Percentiles rank a stretch among this genome's conserved stretches.
phyloP scores from a whole-genome alignment of 2,113 vertebrate species.

The Regulus satrapa region DNA sequence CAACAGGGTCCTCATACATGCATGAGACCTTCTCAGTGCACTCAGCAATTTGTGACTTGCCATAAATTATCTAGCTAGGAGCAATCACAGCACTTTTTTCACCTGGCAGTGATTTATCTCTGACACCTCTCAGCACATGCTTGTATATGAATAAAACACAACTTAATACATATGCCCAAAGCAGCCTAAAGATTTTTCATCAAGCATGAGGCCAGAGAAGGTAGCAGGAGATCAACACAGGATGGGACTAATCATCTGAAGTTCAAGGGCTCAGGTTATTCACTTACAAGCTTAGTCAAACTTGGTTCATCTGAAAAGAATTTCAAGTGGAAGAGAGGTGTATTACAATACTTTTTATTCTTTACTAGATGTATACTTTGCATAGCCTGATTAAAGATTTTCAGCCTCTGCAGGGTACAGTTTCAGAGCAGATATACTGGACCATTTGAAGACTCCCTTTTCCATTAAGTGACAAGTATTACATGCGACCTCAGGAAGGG shows the following conservation, averaged over 20 bases:
- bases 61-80: background rate
- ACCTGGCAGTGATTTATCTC: background rate
- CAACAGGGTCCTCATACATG: fast-evolving
- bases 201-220: background rate
- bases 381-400: background rate
- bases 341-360: background rate
- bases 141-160: background rate
- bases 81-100: background rate
- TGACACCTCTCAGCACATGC: background rate
- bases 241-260: background rate
- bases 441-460: background rate
- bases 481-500: background rate
- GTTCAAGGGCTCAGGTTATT: background rate
- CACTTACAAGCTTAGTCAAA: background rate
- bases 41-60: background rate
- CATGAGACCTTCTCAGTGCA: background rate
- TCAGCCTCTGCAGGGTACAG: background rate
- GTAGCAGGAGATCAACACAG: background rate
- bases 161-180: background rate
- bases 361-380: background rate
- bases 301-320: background rate
- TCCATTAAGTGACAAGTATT: background rate
- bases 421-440: background rate
- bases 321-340: background rate
- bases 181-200: background rate